A percentile compares a stretch with the other conserved stretches of the same genome.
Evolutionary conservation across 2,888 invertebrate species (phyloP).

Genomic region (Argynnis bischoffii): DNA sequence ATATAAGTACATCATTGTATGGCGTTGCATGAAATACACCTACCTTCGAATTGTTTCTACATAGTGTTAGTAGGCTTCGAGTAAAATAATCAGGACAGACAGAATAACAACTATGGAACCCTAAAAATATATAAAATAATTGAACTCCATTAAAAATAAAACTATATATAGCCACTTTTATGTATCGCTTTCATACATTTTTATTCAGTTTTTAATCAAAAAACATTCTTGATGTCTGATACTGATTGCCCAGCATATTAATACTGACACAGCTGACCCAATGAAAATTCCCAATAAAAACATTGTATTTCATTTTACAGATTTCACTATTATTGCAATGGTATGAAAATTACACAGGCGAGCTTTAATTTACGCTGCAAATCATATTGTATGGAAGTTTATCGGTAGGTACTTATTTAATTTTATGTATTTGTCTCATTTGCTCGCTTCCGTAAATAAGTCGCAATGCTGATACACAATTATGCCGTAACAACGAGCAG

Average conservation of each 20-base stretch:
- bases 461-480: slow-evolving; percentile 16
- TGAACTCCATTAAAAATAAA: neutral
- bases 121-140: neutral
- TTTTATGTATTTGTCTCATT: slow-evolving; percentile 17
- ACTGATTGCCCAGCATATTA: slow-evolving; percentile 34
- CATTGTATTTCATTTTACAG: slow-evolving; percentile 26
- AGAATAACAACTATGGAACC: no score
- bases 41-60: no score
- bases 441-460: slow-evolving; percentile 18
- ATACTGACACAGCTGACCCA: slow-evolving; percentile 32
- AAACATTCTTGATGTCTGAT: slow-evolving; percentile 23
- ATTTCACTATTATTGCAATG: slow-evolving; percentile 31
- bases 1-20: no score
- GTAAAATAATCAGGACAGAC: no score
- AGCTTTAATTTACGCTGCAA: slow-evolving; percentile 19
- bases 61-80: no score
- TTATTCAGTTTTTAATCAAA: slow-evolving; percentile 29
- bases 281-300: slow-evolving; percentile 32
- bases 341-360: slow-evolving; percentile 26
- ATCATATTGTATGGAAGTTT: slow-evolving; percentile 23
- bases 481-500: slow-evolving; percentile 6
- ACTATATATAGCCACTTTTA: neutral
- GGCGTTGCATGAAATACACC: no score
- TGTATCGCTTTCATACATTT: neutral
- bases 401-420: slow-evolving; percentile 23